Base-by-base conservation (phyloP, 2,113 vertebrate species). In the Lucifuga dentata region DNA sequence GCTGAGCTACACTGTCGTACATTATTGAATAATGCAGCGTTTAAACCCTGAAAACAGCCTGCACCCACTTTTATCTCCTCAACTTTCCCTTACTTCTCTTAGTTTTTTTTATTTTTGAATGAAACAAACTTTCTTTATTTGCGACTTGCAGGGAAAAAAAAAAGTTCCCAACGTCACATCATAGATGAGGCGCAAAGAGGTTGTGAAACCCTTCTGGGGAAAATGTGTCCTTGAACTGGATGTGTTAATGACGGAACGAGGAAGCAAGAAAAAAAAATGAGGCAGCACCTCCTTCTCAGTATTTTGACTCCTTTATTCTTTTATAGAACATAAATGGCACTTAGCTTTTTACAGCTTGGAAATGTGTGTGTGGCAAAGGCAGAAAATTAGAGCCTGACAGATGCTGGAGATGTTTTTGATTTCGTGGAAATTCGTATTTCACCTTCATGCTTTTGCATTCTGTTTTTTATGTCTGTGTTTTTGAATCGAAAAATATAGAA, bases 241-340 rank as follows among this genome's bases (percentile, higher is more conserved):
- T 74, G 86, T 87, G 85, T 85, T 90, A 85, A 90, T 89, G 85
- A 87, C 76, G 80, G 69, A 86, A 77, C 46, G 8, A 48, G 33
- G 60, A 75, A 57, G 76, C 48, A 74, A 43, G 68, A 71, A 36
- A 46, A 29, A n/a, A 15, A 75, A 74, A 73, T 61, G 65, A 70
- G 68, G 80, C 79, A 56, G 79, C 81, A 48, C 45, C 74, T 64
- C 76, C 52, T n/a, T 83, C 63, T 41, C 46, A 3, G 70, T 69
- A 20, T 73, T 77, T 76, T 58, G 36, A 57, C 65, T 78, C 29
- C 3, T 68, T 73, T 21, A 32, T 81, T 72, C 45, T 76, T 83
- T 79, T 80, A 68, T 60, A 59, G 51, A 85, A 65, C 70, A 71
- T 86, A 68, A 85, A 79, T 48, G 63, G 67, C 67, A 56, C 64